These are phyloP conservation scores for Varanus salvator DNA, from an alignment of 2,113 vertebrate species.

Conservation along the genomic window DNA sequence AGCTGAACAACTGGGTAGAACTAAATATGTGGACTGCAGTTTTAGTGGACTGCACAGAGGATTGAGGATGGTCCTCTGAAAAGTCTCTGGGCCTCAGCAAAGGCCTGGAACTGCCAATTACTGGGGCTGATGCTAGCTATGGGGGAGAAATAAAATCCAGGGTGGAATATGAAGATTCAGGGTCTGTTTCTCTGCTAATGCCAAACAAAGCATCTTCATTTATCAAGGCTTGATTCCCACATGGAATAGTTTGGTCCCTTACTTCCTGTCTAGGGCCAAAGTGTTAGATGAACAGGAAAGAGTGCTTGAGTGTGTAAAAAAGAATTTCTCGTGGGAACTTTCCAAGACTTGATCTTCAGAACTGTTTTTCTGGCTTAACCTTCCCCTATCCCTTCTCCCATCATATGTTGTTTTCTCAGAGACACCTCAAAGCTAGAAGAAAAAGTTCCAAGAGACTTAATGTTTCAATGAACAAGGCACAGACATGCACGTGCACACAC, in stretches of 20 bases:
- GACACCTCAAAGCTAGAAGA: neutral
- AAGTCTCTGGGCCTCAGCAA: neutral
- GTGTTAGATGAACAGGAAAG: constrained; percentile 21
- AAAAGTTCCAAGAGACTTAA: neutral
- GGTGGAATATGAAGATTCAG: neutral
- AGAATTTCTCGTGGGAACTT: constrained; percentile 41
- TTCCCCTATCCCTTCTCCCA: neutral
- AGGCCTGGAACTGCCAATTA: neutral
- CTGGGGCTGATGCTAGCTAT: neutral
- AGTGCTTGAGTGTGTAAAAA: neutral
- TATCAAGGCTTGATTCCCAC: constrained; percentile 10
- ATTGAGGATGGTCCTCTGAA: neutral
- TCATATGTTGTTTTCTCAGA: neutral
- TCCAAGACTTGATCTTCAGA: constrained; percentile 11
- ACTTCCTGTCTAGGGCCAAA: constrained; percentile 30
- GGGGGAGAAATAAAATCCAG: neutral
- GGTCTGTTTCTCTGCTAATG: neutral
- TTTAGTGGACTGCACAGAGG: too few species aligned
- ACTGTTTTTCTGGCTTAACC: neutral
- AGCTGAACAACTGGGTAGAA: too few species aligned
- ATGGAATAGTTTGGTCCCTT: constrained; percentile 19
- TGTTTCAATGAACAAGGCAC: neutral
- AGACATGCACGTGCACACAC: too few species aligned
- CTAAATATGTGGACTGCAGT: too few species aligned
- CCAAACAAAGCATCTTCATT: neutral